Percentiles rank a stretch among this genome's conserved stretches.
Evolutionary conservation across 2,113 vertebrate genomes (phyloP).

Genomic region (Pycnonotus jocosus): DNA sequence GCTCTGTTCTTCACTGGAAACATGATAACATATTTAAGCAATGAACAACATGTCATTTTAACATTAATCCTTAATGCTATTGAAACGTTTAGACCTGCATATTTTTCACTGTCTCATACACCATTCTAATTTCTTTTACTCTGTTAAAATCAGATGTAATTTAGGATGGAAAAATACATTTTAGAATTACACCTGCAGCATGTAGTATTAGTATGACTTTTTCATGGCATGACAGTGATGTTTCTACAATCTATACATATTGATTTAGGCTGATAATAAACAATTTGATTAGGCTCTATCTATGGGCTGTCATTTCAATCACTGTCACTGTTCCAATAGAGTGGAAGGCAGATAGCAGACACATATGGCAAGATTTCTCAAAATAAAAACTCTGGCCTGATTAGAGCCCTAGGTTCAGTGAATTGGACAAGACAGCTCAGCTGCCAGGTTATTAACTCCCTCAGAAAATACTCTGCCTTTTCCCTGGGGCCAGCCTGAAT

Average conservation of each 20-base stretch:
- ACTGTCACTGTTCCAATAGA: slow-evolving; percentile 88
- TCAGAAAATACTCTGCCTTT: slow-evolving; percentile 98
- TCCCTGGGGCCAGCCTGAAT: slow-evolving; percentile 88
- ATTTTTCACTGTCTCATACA: not conserved
- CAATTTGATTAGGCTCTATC: slow-evolving; percentile 99
- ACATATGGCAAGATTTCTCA: slow-evolving; percentile 79
- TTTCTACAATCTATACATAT: slow-evolving; percentile 99
- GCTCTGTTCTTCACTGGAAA: not conserved
- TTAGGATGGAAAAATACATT: slow-evolving; percentile 51
- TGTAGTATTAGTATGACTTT: slow-evolving; percentile 87
- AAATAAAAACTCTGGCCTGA: slow-evolving; percentile 98
- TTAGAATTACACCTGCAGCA: slow-evolving; percentile 69
- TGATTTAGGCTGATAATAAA: slow-evolving; percentile 99
- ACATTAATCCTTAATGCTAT: slow-evolving; percentile 22
- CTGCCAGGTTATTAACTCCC: slow-evolving; percentile 99
- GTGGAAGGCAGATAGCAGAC: slow-evolving; percentile 82
- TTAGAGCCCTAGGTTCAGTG: slow-evolving; percentile 97
- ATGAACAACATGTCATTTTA: slow-evolving; percentile 14
- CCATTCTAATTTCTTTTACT: slow-evolving; percentile 56
- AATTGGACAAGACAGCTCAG: slow-evolving; percentile 99
- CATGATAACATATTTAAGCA: not conserved
- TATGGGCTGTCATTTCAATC: slow-evolving; percentile 99
- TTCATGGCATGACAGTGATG: slow-evolving; percentile 91
- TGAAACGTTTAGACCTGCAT: not conserved
- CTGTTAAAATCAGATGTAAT: slow-evolving; percentile 69